These are phyloP conservation scores for Coenonympha glycerion DNA, from an alignment of 2,888 invertebrate genomes.

Conservation along the genomic window DNA sequence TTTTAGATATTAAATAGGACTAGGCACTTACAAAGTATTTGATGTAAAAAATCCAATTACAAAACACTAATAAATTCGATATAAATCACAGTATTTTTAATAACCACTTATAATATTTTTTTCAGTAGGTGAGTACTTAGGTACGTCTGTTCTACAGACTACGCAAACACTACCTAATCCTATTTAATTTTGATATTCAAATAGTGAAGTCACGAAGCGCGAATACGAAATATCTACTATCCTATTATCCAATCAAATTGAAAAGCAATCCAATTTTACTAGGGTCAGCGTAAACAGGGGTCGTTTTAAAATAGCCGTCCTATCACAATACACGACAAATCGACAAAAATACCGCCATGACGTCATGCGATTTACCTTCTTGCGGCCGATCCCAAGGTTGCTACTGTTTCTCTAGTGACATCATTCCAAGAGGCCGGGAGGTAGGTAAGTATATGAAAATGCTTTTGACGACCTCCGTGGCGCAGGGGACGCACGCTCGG, in stretches of 20 bases:
- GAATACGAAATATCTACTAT: constrained; percentile 31
- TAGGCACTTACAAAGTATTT: not conserved
- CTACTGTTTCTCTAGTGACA: constrained; percentile 38
- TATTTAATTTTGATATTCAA: constrained; percentile 26
- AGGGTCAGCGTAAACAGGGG: not conserved
- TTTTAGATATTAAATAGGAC: not conserved
- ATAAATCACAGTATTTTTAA: not conserved
- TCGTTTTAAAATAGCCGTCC: constrained; percentile 32
- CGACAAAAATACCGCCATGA: constrained; percentile 55
- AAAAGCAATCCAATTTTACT: constrained; percentile 11
- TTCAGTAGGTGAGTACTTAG: too few species aligned
- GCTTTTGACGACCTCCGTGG: too few species aligned
- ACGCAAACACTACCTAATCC: too few species aligned
- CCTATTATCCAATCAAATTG: constrained; percentile 28
- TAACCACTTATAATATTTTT: not conserved
- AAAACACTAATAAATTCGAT: not conserved
- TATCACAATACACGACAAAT: constrained; percentile 37
- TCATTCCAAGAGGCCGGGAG: constrained; percentile 30
- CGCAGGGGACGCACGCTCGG: too few species aligned
- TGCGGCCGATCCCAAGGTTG: constrained; percentile 43
- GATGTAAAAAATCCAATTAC: not conserved
- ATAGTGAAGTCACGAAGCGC: constrained; percentile 37
- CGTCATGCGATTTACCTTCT: constrained; percentile 42
- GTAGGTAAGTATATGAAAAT: constrained; percentile 7
- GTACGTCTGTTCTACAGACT: too few species aligned